Evolutionary conservation across 2,888 invertebrate genomes (phyloP).

Genomic region (Odontothrips loti): DNA sequence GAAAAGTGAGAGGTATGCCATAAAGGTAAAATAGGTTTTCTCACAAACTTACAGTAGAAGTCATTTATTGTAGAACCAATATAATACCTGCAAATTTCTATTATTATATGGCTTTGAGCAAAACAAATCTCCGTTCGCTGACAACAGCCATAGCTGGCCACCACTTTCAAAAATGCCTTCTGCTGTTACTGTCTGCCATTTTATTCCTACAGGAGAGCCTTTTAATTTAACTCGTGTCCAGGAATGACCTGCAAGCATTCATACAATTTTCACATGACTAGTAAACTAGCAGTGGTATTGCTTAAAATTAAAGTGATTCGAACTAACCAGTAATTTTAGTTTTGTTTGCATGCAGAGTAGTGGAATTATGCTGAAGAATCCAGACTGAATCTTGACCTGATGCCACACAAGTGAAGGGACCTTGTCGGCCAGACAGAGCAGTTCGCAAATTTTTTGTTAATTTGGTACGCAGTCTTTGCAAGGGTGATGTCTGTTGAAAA

Average conservation of each 20-base stretch:
- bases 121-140: constrained; percentile 46
- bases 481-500: constrained; percentile 35
- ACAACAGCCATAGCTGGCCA: constrained; percentile 48
- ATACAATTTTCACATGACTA: not conserved
- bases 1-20: constrained; percentile 28
- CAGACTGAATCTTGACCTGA: not conserved
- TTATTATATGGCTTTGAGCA: constrained; percentile 41
- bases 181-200: constrained; percentile 40
- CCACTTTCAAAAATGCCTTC: constrained; percentile 42
- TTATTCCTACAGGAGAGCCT: constrained; percentile 36
- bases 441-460: constrained; percentile 32
- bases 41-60: no score
- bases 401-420: not conserved
- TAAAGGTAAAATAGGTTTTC: not conserved
- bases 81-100: not conserved
- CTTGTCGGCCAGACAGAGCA: not conserved
- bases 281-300: not conserved
- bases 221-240: constrained; percentile 39
- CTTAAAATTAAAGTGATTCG: not conserved
- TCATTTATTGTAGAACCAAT: not conserved
- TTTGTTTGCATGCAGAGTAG: constrained; percentile 8
- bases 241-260: constrained; percentile 38
- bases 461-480: constrained; percentile 36
- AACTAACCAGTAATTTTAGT: not conserved
- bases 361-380: constrained; percentile 25